phyloP scores from a whole-genome alignment of 92 coral and sea anemone genomes.

The Meandrina meandrites region DNA sequence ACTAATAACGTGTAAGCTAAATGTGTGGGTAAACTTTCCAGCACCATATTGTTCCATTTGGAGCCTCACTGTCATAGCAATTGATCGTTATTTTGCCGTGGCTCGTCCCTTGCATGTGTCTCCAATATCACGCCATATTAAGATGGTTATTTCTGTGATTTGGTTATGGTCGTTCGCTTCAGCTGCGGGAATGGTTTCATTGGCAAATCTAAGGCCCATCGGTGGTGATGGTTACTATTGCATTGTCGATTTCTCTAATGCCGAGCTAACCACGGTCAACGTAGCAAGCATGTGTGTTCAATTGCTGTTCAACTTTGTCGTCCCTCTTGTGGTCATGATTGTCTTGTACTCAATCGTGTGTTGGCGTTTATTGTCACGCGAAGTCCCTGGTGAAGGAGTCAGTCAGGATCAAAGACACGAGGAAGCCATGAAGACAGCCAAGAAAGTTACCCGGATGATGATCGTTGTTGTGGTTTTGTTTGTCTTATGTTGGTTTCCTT shows the following conservation, averaged over 20 bases:
- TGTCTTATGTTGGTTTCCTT: conserved; percentile 21
- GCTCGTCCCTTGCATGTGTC: conserved; percentile 11
- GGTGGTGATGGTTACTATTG: background rate
- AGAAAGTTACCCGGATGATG: conserved; percentile 29
- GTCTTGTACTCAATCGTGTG: background rate
- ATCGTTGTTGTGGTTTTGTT: conserved; percentile 10
- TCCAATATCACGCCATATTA: conserved; percentile 3
- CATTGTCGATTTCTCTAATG: background rate
- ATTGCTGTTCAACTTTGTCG: background rate
- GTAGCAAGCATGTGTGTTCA: background rate
- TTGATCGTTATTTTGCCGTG: conserved; percentile 27
- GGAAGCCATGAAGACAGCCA: conserved; percentile 22
- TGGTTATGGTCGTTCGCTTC: conserved; percentile 25
- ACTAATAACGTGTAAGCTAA: background rate
- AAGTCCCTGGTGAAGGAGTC: conserved; percentile 20
- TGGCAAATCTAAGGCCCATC: background rate
- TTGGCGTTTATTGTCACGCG: background rate
- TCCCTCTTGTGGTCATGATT: background rate
- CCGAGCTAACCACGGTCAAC: background rate
- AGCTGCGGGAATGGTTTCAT: background rate
- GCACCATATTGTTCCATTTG: conserved; percentile 18
- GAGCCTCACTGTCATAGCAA: conserved; percentile 30
- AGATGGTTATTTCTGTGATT: background rate
- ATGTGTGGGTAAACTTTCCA: background rate
- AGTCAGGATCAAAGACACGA: conserved; percentile 19